phyloP scores from a whole-genome alignment of 2,113 vertebrate species.

The Arenaria interpres region DNA sequence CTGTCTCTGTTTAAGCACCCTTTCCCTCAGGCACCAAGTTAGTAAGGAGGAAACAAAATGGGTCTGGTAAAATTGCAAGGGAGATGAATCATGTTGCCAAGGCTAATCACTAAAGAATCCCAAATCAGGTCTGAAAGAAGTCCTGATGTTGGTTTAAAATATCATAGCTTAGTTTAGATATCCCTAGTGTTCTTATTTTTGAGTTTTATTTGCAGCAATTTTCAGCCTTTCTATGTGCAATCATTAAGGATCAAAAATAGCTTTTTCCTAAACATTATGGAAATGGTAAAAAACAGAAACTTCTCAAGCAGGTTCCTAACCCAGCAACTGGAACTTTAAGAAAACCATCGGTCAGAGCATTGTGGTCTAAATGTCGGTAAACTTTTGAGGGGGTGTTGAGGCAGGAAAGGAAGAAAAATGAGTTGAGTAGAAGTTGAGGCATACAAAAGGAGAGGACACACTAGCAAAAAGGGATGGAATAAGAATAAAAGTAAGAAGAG shows the following conservation, averaged over 20 bases:
- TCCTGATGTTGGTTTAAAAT: background rate
- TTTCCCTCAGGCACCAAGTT: background rate
- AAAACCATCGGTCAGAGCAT: background rate
- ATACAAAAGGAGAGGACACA: background rate
- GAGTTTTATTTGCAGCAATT: background rate
- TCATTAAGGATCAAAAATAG: background rate
- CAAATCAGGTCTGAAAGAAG: background rate
- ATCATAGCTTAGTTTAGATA: background rate
- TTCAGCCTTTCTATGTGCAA: background rate
- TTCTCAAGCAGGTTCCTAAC: background rate
- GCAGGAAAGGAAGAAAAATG: background rate
- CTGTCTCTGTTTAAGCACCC: background rate
- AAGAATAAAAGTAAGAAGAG: background rate
- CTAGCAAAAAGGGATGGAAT: background rate
- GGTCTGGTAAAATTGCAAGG: background rate
- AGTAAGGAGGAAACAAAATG: background rate
- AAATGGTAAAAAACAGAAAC: background rate
- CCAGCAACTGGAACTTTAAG: background rate
- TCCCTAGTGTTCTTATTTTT: background rate
- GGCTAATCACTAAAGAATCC: background rate
- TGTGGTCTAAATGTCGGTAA: background rate
- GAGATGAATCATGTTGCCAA: background rate
- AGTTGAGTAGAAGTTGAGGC: background rate
- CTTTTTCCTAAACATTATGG: background rate
- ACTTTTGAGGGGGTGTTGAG: background rate